Evolutionary conservation across 2,113 vertebrate species (phyloP), one percentile per base, ranked within the genome.

Genomic region (Struthidea cinerea): DNA sequence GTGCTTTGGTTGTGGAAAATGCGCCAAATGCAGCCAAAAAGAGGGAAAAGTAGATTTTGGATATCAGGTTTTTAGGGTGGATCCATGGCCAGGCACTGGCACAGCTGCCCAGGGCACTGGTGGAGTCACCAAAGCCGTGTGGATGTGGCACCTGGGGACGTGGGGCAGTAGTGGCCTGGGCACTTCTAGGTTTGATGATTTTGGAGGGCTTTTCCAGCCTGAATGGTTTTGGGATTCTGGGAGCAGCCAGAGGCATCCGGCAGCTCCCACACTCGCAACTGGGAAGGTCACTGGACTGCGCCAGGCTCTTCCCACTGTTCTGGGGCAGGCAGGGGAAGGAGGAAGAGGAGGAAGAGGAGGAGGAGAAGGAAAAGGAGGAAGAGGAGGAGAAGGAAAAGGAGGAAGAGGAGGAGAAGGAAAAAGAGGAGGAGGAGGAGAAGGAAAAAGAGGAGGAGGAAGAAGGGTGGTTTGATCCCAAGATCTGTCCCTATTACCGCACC

Each of bases 221-320:
- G 20, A 30, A 32, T 5, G 10, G 21, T 27, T 11, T 47, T 13
- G 32, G 53, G 63, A 13, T 35, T 19, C 70, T 13, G 4, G 18
- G 71, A 71, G 64, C 9, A 68, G 39, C 23, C n/a, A 26, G 44
- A 41, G 2, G 33, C 63, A 44, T 22, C 74, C 78, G 59, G 50
- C 28, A 82, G 5, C n/a, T 41, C 73, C 55, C 46, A 47, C 26
- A 9, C 1, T 0, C 13, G 42, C 17, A 6, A 0, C 3, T 19
- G 10, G 35, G 30, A 59, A 49, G 23, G 15, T 59, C 47, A 9
- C 22, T 21, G 63, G 27, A 3, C 22, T 56, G 37, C 53, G 17
- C 13, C 3, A 19, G 10, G 12, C 41, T 69, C 59, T 52, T 71
- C 39, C 37, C 27, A 33, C 20, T 50, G 27, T 16, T 56, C 50